These are phyloP conservation scores for Oreotrochilus melanogaster DNA, from an alignment of 2,113 vertebrate species.

Conservation along the genomic window DNA sequence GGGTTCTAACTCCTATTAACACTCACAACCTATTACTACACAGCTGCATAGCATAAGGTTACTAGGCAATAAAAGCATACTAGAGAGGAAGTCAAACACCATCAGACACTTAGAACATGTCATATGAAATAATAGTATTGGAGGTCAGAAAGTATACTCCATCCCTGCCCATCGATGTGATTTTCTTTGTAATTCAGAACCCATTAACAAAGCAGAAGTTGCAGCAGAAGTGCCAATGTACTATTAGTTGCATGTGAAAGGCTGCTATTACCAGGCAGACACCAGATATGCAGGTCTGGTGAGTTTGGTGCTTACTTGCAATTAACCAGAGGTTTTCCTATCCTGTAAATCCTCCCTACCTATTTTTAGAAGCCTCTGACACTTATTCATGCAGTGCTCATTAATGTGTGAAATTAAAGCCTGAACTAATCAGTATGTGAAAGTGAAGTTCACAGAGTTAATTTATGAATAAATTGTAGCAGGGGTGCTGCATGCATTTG, in stretches of 20 bases:
- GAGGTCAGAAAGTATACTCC: background rate
- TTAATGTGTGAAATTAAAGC: constrained; percentile 48
- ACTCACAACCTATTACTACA: background rate
- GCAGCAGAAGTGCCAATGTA: background rate
- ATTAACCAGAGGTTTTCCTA: background rate
- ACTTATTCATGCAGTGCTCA: constrained; percentile 12
- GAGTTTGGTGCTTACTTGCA: background rate
- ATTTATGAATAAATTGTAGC: constrained; percentile 36
- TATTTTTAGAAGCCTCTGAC: constrained; percentile 23
- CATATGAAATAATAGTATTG: background rate
- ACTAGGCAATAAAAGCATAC: background rate
- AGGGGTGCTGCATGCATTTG: background rate
- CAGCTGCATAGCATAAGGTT: background rate
- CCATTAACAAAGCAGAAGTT: background rate
- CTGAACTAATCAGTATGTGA: constrained; percentile 12
- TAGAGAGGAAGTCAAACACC: background rate
- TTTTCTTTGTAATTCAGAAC: background rate
- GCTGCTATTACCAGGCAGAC: background rate
- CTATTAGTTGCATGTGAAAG: background rate
- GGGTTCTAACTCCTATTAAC: background rate
- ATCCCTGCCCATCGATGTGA: background rate
- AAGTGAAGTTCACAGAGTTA: constrained; percentile 32
- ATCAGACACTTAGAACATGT: background rate
- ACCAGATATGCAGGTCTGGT: background rate
- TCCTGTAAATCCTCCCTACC: background rate